Conservation (phyloP, 2,113 vertebrate species). For the Hippocampus zosterae region DNA sequence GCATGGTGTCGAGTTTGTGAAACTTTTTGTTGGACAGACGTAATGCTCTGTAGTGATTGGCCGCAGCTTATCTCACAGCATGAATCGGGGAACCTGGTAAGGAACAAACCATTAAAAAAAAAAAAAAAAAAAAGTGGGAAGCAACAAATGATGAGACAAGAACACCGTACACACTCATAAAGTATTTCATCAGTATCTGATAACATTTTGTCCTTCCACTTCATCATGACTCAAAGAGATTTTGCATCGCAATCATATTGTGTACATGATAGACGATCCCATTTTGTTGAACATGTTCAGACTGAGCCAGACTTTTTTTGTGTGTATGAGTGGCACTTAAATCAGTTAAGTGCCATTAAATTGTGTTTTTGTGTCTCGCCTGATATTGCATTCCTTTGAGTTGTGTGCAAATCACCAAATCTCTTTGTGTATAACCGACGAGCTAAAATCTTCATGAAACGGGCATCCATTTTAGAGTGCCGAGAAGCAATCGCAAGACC, state of each 20-base stretch:
- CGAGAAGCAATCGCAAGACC: too few relatives aligned
- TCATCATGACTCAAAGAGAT: not conserved
- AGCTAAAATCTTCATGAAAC: too few relatives aligned
- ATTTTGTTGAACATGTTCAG: too few relatives aligned
- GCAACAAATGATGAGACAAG: not conserved
- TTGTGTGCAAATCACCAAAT: too few relatives aligned
- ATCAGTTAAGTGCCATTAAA: too few relatives aligned
- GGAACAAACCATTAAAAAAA: not conserved
- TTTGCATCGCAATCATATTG: not conserved
- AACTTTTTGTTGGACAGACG: constrained; percentile 44
- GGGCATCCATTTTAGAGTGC: too few relatives aligned
- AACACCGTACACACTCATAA: not conserved
- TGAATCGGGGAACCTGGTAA: constrained; percentile 53
- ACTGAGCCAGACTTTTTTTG: too few relatives aligned
- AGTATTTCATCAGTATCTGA: not conserved
- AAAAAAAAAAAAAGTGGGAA: not conserved
- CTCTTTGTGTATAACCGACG: too few relatives aligned
- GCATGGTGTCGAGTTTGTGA: constrained; percentile 25
- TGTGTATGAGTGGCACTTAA: too few relatives aligned
- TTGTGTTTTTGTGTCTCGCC: too few relatives aligned
- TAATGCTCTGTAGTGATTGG: constrained; percentile 53
- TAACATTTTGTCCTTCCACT: not conserved
- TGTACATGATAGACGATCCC: not conserved
- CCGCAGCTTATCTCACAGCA: constrained; percentile 45
- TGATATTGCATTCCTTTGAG: too few relatives aligned